phyloP scores from a whole-genome alignment of 2,113 vertebrate species.

The Nerophis ophidion region DNA sequence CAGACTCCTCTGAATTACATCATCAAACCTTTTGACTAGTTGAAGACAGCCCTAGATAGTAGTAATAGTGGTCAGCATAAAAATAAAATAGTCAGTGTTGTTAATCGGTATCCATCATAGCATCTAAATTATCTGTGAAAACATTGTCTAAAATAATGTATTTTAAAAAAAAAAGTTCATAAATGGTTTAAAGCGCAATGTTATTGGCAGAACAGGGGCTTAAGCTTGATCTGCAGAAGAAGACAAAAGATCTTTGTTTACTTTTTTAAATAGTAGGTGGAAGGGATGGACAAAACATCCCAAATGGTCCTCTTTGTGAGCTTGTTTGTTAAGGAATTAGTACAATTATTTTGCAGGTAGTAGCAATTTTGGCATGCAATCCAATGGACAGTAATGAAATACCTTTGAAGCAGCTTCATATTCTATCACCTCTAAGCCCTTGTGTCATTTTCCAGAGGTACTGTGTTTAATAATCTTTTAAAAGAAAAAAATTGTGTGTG shows the following conservation, averaged over 20 bases:
- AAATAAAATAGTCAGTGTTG: too few relatives aligned
- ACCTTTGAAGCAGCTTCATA: neutral
- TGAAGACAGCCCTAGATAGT: too few relatives aligned
- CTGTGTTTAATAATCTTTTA: neutral
- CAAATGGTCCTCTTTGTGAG: neutral
- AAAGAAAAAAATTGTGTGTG: slow-evolving; percentile 13
- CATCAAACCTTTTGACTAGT: too few relatives aligned
- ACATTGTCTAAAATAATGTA: neutral
- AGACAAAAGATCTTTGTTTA: neutral
- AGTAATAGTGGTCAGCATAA: too few relatives aligned
- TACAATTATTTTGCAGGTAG: neutral
- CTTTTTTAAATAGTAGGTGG: neutral
- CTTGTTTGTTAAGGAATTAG: neutral
- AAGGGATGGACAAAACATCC: neutral
- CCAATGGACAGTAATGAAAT: neutral
- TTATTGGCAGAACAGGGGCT: neutral
- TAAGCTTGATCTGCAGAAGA: neutral
- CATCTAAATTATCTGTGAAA: too few relatives aligned
- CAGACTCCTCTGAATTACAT: too few relatives aligned
- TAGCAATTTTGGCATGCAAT: neutral
- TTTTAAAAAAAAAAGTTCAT: neutral
- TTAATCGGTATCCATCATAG: too few relatives aligned
- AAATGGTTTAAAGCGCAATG: neutral
- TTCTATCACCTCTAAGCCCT: neutral
- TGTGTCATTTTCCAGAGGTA: slow-evolving; percentile 1